Conservation (phyloP, 1,140 invertebrate species). For the Hyles vespertilio region DNA sequence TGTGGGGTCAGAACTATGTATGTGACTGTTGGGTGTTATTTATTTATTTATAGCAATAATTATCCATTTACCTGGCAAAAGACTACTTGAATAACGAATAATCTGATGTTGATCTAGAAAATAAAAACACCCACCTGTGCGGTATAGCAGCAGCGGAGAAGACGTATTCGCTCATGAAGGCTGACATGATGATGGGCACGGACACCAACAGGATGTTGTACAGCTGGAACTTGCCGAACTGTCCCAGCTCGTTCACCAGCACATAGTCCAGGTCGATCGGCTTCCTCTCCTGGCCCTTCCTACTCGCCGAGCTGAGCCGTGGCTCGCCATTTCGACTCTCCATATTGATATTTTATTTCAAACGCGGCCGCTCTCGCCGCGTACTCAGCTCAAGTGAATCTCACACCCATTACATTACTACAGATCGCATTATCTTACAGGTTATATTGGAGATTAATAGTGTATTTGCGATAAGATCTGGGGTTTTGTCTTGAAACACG, state of each 20-base stretch:
- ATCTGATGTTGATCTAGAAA: neutral
- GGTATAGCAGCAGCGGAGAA: slow-evolving; percentile 55
- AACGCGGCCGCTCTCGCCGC: neutral
- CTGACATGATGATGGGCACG: slow-evolving; percentile 47
- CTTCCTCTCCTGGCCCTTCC: slow-evolving; percentile 12
- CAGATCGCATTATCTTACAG: too few species aligned
- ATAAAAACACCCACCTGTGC: slow-evolving; percentile 40
- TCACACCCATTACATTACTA: neutral
- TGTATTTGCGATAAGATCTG: too few species aligned
- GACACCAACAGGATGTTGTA: slow-evolving; percentile 41
- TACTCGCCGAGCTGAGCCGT: neutral
- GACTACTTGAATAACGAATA: too few species aligned
- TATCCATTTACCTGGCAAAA: too few species aligned
- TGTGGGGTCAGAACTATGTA: too few species aligned
- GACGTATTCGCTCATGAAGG: slow-evolving; percentile 56
- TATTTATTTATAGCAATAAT: too few species aligned
- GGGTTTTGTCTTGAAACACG: too few species aligned
- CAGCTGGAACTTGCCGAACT: slow-evolving; percentile 51
- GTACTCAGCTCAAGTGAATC: slow-evolving; percentile 11
- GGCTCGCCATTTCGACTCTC: too few species aligned
- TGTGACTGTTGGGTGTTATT: too few species aligned
- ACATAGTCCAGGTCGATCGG: slow-evolving; percentile 47
- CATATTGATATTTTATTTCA: too few species aligned
- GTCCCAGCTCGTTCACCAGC: slow-evolving; percentile 50
- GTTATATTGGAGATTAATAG: too few species aligned